These are phyloP conservation scores for Keiferia lycopersicella DNA, from an alignment of 2,888 invertebrate species.

Conservation along the genomic window DNA sequence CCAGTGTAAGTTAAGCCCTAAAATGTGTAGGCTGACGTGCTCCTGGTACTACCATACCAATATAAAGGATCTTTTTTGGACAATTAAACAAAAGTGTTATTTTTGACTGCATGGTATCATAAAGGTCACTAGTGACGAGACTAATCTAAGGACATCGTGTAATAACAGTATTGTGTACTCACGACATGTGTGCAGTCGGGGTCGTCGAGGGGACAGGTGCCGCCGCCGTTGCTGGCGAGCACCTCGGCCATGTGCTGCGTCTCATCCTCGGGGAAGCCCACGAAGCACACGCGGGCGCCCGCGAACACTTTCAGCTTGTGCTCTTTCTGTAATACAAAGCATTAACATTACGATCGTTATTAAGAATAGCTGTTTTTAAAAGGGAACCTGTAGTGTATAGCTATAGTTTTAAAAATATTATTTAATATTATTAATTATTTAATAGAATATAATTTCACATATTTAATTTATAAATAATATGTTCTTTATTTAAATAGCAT, in stretches of 20 bases:
- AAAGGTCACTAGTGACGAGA: neutral
- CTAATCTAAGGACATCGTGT: neutral
- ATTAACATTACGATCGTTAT: neutral
- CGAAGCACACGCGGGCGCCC: constrained; percentile 92
- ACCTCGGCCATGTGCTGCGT: constrained; percentile 95
- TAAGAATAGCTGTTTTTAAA: no score
- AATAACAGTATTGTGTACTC: constrained; percentile 67
- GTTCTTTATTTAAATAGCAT: no score
- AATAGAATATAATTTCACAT: no score
- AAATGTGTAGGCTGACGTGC: no score
- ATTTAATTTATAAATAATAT: no score
- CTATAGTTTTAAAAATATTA: no score
- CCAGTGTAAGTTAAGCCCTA: no score
- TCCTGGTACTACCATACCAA: no score
- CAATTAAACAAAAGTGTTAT: no score
- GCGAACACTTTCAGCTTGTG: constrained; percentile 93
- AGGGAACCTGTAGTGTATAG: no score
- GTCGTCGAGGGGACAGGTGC: constrained; percentile 88
- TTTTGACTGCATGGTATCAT: neutral
- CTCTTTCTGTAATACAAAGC: constrained; percentile 72
- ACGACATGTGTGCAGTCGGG: constrained; percentile 95
- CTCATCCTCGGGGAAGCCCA: constrained; percentile 95
- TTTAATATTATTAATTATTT: no score
- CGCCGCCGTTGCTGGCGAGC: constrained; percentile 92
- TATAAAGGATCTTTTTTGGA: no score